A percentile compares a stretch with the other conserved stretches of the same genome.
These are phyloP conservation scores for Callyntrura guangdongensis DNA, from an alignment of 2,888 invertebrate genomes.

Conservation along the genomic window DNA sequence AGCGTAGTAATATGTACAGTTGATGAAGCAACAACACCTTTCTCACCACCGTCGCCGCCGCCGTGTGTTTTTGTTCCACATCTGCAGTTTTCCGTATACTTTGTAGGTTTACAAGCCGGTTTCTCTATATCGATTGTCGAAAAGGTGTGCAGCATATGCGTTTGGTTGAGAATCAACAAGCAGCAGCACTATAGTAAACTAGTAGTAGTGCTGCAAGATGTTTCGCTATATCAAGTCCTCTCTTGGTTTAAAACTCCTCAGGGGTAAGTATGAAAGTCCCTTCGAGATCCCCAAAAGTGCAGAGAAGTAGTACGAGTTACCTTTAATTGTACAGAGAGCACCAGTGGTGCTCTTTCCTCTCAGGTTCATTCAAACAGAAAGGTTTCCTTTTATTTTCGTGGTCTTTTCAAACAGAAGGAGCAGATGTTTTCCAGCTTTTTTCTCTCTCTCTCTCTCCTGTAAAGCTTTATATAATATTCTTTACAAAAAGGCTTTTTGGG, in stretches of 20 bases:
- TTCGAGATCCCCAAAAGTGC: neutral
- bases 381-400: constrained; percentile 37
- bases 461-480: constrained; percentile 11
- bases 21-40: constrained; percentile 69
- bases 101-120: neutral
- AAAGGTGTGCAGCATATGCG: constrained; percentile 66
- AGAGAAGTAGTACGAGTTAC: neutral
- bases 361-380: constrained; percentile 53
- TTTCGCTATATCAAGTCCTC: constrained; percentile 3
- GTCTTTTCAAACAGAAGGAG: constrained; percentile 47
- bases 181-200: neutral
- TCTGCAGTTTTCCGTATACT: constrained; percentile 58
- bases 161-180: constrained; percentile 46
- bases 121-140: neutral
- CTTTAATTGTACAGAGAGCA: constrained; percentile 8
- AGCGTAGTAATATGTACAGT: neutral
- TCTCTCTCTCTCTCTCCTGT: too few species aligned
- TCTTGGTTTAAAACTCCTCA: neutral
- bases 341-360: neutral
- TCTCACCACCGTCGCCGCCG: neutral
- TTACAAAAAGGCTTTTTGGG: constrained; percentile 35
- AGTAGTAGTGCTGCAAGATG: neutral
- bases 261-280: neutral
- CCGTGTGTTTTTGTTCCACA: constrained; percentile 39
- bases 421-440: constrained; percentile 78